Base-by-base conservation (phyloP, 2,113 vertebrate genomes). In the Castor canadensis region DNA sequence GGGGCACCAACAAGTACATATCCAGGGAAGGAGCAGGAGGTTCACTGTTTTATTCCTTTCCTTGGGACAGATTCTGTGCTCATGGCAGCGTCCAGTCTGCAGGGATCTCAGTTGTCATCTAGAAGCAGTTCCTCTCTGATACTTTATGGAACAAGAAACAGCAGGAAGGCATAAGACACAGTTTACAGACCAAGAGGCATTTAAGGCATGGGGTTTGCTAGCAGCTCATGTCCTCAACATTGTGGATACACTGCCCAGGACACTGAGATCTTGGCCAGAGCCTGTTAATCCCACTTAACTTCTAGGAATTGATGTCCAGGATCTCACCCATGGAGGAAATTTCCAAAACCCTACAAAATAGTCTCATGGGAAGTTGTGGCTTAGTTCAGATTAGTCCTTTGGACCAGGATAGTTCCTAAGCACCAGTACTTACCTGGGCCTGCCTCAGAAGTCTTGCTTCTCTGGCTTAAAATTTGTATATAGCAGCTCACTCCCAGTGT, bases 1-100 rank as follows among this genome's bases (percentile, higher is more conserved):
- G 15, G 20, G 67, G 69, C 56, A 49, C 73, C 77, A 95, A 58
- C 35, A n/a, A 87, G 73, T 87, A 89, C 73, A 79, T 87, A 93
- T 58, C 66, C 79, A 62, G 12, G 32, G 49, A 86, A 95, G 24
- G 72, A 83, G 30, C 32, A 1, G 75, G 6, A 17, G 16, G 45
- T 40, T 77, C 35, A 43, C 28, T 28, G 69, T 85, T 93, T 95
- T 52, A 35, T 56, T 86, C 9, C 66, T 91, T 58, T 73, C 62
- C 49, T 72, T 2, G 47, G 73, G 43, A 20, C 52, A 90, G 64
- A 91, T 24, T 45, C 19, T 49, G 35, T n/a, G 69, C 38, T 88
- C 49, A 67, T 15, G 32, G 76, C 60, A 75, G 64, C 62, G 28
- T 58, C 40, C 54, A 35, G 64, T 76, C 64, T 62, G 56, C 83